These are phyloP conservation scores for Xiphophorus hellerii DNA, from an alignment of 2,113 vertebrate genomes.

Conservation along the genomic window DNA sequence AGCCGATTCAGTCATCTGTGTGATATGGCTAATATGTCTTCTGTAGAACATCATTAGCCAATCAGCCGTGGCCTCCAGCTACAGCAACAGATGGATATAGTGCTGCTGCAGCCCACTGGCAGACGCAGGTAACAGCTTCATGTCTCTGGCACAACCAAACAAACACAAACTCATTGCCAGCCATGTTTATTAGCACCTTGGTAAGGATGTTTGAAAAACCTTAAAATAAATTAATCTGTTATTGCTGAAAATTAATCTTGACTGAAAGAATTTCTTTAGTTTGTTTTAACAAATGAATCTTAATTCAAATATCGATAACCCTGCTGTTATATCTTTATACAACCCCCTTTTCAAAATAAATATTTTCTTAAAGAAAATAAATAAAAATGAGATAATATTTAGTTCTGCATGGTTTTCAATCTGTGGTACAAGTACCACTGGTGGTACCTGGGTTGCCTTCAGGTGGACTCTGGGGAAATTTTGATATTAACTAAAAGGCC, in stretches of 20 bases:
- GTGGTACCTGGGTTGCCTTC: neutral
- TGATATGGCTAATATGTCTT: conserved; percentile 67
- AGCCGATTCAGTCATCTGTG: conserved; percentile 65
- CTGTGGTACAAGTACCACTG: neutral
- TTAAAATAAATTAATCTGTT: too few species aligned
- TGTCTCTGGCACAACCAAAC: conserved; percentile 21
- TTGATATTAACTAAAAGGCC: too few species aligned
- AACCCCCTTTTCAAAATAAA: neutral
- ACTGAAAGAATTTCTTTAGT: too few species aligned
- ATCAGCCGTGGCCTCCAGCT: conserved; percentile 63
- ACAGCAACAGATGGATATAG: conserved; percentile 65
- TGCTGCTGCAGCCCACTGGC: conserved; percentile 51
- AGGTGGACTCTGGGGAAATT: neutral
- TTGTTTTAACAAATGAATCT: neutral
- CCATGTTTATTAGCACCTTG: neutral
- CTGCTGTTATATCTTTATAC: neutral
- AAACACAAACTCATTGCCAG: conserved; percentile 4
- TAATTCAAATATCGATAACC: neutral
- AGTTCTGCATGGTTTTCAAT: neutral
- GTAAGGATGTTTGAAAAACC: neutral
- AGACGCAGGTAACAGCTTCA: conserved; percentile 49
- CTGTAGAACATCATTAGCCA: conserved; percentile 73
- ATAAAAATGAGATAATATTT: neutral
- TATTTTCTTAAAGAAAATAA: too few species aligned
- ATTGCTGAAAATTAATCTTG: too few species aligned